Percentiles rank a stretch among this genome's conserved stretches.
Evolutionary conservation across 2,888 invertebrate genomes (phyloP).

Genomic region (Malachius bipustulatus): DNA sequence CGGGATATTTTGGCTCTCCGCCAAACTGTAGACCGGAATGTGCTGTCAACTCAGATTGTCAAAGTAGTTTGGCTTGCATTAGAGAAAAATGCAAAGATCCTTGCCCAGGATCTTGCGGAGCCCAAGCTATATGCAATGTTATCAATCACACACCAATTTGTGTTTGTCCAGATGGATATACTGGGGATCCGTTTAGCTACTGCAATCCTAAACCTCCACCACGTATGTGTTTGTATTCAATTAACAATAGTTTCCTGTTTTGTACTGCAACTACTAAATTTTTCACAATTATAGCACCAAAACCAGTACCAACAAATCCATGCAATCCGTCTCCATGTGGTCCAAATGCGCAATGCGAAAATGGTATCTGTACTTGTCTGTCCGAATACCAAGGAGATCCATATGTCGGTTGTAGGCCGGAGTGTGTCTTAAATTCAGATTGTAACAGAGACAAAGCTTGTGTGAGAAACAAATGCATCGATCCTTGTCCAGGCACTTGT

Average conservation of each 20-base stretch:
- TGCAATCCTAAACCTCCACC: slow-evolving; percentile 45
- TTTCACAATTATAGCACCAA: slow-evolving; percentile 6
- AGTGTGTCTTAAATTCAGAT: slow-evolving; percentile 40
- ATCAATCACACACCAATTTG: slow-evolving; percentile 67
- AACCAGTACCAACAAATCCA: slow-evolving; percentile 39
- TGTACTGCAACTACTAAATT: too few relatives aligned
- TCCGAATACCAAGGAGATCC: slow-evolving; percentile 40
- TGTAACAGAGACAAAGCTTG: slow-evolving; percentile 40
- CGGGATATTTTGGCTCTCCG: slow-evolving; percentile 60
- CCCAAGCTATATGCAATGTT: slow-evolving; percentile 59
- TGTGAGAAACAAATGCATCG: slow-evolving; percentile 41
- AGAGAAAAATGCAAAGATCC: slow-evolving; percentile 65
- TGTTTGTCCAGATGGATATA: slow-evolving; percentile 57
- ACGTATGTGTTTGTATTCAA: slow-evolving; percentile 28
- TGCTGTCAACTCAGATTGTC: slow-evolving; percentile 61
- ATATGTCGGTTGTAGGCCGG: slow-evolving; percentile 46
- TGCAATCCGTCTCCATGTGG: slow-evolving; percentile 60
- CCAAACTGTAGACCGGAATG: slow-evolving; percentile 73
- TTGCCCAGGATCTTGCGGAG: slow-evolving; percentile 67
- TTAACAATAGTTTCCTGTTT: too few relatives aligned
- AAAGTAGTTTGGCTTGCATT: slow-evolving; percentile 59
- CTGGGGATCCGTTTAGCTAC: slow-evolving; percentile 65
- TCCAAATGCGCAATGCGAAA: slow-evolving; percentile 38
- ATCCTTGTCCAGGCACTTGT: slow-evolving; percentile 42
- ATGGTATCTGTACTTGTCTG: slow-evolving; percentile 44